These are phyloP conservation scores for Rousettus leschenaultii DNA, from an alignment of 2,113 vertebrate genomes.

Conservation along the genomic window DNA sequence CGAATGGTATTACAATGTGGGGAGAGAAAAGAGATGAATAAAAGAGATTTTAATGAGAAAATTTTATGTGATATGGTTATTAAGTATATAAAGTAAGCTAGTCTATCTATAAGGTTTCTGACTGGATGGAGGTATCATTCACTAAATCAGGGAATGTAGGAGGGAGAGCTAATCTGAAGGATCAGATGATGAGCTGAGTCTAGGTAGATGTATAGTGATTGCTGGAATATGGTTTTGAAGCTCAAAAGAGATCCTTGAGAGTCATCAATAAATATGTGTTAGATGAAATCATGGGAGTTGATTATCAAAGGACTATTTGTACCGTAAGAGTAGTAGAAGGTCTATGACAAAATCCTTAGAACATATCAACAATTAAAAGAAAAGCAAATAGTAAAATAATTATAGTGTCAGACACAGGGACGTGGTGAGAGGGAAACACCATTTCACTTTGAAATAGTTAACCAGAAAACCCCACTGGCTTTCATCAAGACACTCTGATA, in stretches of 20 bases:
- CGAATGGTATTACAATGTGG: background rate
- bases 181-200: background rate
- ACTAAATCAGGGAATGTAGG: background rate
- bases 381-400: background rate
- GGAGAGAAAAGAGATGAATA: background rate
- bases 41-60: background rate
- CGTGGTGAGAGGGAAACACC: background rate
- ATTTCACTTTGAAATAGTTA: background rate
- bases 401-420: background rate
- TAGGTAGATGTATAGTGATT: background rate
- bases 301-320: background rate
- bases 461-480: background rate
- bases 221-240: background rate
- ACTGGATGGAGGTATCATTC: background rate
- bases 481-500: background rate
- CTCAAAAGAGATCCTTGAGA: background rate
- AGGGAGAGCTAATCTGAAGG: background rate
- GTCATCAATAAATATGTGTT: background rate
- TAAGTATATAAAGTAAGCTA: background rate
- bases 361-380: background rate
- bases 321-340: background rate
- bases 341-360: background rate
- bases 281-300: background rate
- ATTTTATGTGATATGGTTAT: background rate
- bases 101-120: background rate